Evolutionary conservation across 2,797 vertebrate species (phyloP).

Genomic region (Gymnoscopelus braueri): DNA sequence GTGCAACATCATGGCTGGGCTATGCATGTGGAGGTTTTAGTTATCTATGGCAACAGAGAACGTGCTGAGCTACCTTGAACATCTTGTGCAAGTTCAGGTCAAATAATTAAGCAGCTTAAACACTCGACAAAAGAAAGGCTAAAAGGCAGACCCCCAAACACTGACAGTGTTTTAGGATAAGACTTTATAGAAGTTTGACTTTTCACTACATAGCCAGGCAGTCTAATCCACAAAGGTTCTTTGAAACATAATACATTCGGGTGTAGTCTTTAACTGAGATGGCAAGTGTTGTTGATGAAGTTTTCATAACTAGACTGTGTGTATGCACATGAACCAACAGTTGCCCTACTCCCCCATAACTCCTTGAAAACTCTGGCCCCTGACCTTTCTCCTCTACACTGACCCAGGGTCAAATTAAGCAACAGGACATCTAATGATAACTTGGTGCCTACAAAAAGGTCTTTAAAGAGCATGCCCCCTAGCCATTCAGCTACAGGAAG

Average conservation of each 20-base stretch:
- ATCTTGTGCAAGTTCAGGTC: constrained; percentile 76
- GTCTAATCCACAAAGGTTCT: constrained; percentile 21
- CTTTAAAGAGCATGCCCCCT: constrained; percentile 22
- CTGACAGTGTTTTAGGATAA: constrained; percentile 51
- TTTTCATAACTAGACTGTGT: constrained; percentile 46
- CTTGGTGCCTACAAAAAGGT: constrained; percentile 53
- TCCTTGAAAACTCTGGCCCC: constrained; percentile 62
- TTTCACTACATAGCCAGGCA: constrained; percentile 33
- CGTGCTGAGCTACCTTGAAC: constrained; percentile 72
- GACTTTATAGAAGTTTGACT: constrained; percentile 60
- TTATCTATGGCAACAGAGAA: constrained; percentile 70
- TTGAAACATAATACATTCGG: constrained; percentile 29
- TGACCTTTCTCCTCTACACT: constrained; percentile 66
- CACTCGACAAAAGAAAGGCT: constrained; percentile 71
- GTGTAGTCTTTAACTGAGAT: neutral
- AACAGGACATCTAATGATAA: constrained; percentile 65
- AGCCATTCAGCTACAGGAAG: constrained; percentile 11
- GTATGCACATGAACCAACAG: constrained; percentile 55
- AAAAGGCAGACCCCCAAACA: constrained; percentile 72
- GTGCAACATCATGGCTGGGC: constrained; percentile 34
- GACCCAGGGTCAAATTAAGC: constrained; percentile 71
- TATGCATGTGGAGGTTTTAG: constrained; percentile 57
- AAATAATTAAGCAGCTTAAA: constrained; percentile 81
- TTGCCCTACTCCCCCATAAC: constrained; percentile 56
- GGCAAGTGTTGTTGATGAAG: constrained; percentile 29